phyloP scores from a whole-genome alignment of 2,797 vertebrate species.

The Cynodonichthys magdalenae region DNA sequence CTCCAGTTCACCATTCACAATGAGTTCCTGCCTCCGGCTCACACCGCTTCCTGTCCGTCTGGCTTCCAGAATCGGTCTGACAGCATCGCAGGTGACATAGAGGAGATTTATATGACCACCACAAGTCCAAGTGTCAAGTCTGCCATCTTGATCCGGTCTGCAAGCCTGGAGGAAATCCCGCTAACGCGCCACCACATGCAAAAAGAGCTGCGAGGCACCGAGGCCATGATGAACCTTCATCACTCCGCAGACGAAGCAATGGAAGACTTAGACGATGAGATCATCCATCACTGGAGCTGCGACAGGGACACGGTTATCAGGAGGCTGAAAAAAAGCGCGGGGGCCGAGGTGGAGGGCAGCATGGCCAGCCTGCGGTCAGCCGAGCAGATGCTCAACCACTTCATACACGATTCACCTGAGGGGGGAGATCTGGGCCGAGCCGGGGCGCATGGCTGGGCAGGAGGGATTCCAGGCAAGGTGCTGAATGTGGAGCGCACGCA shows the following conservation, averaged over 20 bases:
- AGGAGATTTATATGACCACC: slow-evolving; percentile 54
- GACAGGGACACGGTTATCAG: slow-evolving; percentile 26
- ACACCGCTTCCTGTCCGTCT: slow-evolving; percentile 24
- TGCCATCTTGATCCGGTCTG: slow-evolving; percentile 74
- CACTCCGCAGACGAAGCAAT: slow-evolving; percentile 34
- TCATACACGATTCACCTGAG: slow-evolving; percentile 62
- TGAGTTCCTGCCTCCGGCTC: slow-evolving; percentile 53
- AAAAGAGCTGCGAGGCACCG: slow-evolving; percentile 70
- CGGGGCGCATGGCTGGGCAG: slow-evolving; percentile 54
- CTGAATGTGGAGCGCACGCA: slow-evolving; percentile 75
- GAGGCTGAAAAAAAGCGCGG: slow-evolving; percentile 27
- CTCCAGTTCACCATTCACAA: slow-evolving; percentile 75
- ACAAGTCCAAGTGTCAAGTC: slow-evolving; percentile 56
- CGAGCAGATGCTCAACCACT: slow-evolving; percentile 72
- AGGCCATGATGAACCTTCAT: slow-evolving; percentile 75
- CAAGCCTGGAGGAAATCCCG: slow-evolving; percentile 79
- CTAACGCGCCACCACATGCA: slow-evolving; percentile 56
- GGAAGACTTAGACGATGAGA: slow-evolving; percentile 68
- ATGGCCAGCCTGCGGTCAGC: slow-evolving; percentile 69
- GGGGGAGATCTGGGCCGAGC: slow-evolving; percentile 34
- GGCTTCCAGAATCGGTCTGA: slow-evolving; percentile 47
- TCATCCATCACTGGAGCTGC: slow-evolving; percentile 72
- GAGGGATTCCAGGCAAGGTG: slow-evolving; percentile 61
- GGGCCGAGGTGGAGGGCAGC: slow-evolving; percentile 30
- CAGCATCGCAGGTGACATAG: slow-evolving; percentile 13